Conservation (phyloP, 2,113 vertebrate genomes). For the Ptilorrhoa leucosticta region DNA sequence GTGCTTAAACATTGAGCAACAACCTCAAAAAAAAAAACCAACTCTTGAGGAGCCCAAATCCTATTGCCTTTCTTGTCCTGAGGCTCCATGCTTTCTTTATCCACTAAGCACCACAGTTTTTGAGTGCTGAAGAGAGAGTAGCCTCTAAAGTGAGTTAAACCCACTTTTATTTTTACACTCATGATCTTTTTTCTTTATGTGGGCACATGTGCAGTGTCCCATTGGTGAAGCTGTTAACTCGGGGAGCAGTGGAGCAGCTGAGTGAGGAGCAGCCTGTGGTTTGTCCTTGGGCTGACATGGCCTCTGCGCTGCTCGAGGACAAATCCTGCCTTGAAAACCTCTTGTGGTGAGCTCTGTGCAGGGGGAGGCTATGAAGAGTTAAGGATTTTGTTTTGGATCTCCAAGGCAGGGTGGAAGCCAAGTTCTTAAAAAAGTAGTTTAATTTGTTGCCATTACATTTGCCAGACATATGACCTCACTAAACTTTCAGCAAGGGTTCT, state of each 20-base stretch:
- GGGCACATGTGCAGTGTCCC: neutral
- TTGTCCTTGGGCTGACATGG: neutral
- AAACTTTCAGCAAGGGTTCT: conserved; percentile 63
- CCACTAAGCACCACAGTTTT: fast-evolving
- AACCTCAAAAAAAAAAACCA: neutral
- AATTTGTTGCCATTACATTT: conserved; percentile 66
- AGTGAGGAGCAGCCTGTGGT: neutral
- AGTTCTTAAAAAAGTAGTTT: conserved; percentile 63
- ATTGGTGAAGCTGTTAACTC: neutral
- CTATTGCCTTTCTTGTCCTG: neutral
- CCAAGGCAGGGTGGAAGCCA: neutral
- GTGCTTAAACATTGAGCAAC: neutral
- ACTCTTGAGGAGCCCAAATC: neutral
- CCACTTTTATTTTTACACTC: neutral
- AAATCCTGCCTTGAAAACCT: neutral
- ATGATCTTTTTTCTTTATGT: neutral
- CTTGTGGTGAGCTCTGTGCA: neutral
- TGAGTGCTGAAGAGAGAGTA: neutral
- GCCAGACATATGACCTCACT: conserved; percentile 67
- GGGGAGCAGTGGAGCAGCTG: neutral
- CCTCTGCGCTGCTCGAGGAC: fast-evolving
- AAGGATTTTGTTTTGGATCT: conserved; percentile 58
- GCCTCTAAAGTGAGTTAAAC: neutral
- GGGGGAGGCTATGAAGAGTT: conserved; percentile 29
- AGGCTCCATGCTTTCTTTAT: neutral